These are phyloP conservation scores for Chalcosyrphus nemorum DNA, from an alignment of 2,888 invertebrate species.

Conservation along the genomic window DNA sequence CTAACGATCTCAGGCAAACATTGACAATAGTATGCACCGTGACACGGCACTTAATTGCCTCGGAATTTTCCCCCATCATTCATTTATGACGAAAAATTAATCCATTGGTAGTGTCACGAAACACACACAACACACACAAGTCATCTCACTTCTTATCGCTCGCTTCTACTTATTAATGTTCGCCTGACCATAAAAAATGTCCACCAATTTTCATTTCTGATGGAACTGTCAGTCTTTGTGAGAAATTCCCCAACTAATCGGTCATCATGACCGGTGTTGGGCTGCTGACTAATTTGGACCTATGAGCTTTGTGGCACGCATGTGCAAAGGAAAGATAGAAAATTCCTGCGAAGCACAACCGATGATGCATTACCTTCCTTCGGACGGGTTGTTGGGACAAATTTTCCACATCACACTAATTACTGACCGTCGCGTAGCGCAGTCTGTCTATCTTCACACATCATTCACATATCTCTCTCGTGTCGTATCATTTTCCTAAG, in stretches of 20 bases:
- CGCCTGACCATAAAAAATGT: slow-evolving; percentile 64
- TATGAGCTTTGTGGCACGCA: slow-evolving; percentile 53
- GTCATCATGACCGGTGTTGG: slow-evolving; percentile 28
- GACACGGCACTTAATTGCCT: slow-evolving; percentile 37
- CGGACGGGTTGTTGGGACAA: slow-evolving; percentile 55
- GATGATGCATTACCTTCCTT: slow-evolving; percentile 63
- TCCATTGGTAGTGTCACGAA: slow-evolving; percentile 40
- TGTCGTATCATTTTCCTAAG: slow-evolving; percentile 42
- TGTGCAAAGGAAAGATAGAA: slow-evolving; percentile 39
- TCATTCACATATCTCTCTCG: slow-evolving; percentile 2
- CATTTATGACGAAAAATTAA: slow-evolving; percentile 50
- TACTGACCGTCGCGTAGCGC: slow-evolving; percentile 36
- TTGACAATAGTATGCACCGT: slow-evolving; percentile 36
- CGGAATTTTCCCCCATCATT: slow-evolving; percentile 53
- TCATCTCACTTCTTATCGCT: slow-evolving; percentile 65
- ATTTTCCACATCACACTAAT: slow-evolving; percentile 69
- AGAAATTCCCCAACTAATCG: slow-evolving; percentile 67
- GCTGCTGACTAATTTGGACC: slow-evolving; percentile 65
- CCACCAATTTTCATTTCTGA: slow-evolving; percentile 72
- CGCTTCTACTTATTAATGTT: slow-evolving; percentile 62
- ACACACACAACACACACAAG: slow-evolving; percentile 28
- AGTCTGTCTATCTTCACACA: slow-evolving; percentile 27
- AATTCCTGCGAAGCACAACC: slow-evolving; percentile 58
- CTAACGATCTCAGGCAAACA: slow-evolving; percentile 35
- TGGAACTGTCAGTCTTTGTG: slow-evolving; percentile 67